phyloP scores from a whole-genome alignment of 1,140 invertebrate genomes.

The Yoshiicerus persimilis region DNA sequence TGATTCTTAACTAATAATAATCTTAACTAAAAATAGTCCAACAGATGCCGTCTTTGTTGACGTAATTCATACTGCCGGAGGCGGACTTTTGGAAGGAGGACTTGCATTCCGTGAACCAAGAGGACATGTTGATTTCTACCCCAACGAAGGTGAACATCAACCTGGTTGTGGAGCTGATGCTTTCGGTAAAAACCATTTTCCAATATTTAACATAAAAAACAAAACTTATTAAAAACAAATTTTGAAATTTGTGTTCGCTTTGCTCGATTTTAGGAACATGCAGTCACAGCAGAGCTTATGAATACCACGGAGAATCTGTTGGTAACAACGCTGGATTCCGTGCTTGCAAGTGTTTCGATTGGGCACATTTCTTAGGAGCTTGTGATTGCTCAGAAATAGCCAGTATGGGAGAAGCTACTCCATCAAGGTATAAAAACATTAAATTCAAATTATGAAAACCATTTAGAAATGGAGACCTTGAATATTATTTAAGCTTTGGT shows the following conservation, averaged over 20 bases:
- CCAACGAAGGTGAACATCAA: slow-evolving; percentile 30
- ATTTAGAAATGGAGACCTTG: no score
- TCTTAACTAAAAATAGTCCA: no score
- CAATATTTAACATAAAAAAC: background rate
- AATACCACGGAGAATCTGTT: slow-evolving; percentile 56
- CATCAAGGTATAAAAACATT: background rate
- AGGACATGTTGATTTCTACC: slow-evolving; percentile 63
- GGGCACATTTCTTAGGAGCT: slow-evolving; percentile 26
- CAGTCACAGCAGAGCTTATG: slow-evolving; percentile 51
- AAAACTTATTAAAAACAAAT: background rate
- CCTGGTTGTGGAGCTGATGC: slow-evolving; percentile 40
- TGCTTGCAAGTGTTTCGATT: slow-evolving; percentile 40
- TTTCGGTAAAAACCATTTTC: slow-evolving; percentile 23
- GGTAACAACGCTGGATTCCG: slow-evolving; percentile 43
- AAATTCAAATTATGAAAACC: background rate
- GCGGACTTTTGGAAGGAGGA: slow-evolving; percentile 34
- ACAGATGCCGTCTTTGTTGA: slow-evolving; percentile 63
- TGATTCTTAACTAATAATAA: no score
- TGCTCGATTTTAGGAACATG: slow-evolving; percentile 49
- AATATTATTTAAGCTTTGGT: no score
- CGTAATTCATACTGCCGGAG: slow-evolving; percentile 67
- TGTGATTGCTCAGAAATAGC: slow-evolving; percentile 36
- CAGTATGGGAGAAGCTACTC: slow-evolving; percentile 40
- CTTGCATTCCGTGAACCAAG: slow-evolving; percentile 59
- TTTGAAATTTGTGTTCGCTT: no score